These are phyloP conservation scores for Pachypanchax playfairii DNA, from an alignment of 2,113 vertebrate species.

Conservation along the genomic window DNA sequence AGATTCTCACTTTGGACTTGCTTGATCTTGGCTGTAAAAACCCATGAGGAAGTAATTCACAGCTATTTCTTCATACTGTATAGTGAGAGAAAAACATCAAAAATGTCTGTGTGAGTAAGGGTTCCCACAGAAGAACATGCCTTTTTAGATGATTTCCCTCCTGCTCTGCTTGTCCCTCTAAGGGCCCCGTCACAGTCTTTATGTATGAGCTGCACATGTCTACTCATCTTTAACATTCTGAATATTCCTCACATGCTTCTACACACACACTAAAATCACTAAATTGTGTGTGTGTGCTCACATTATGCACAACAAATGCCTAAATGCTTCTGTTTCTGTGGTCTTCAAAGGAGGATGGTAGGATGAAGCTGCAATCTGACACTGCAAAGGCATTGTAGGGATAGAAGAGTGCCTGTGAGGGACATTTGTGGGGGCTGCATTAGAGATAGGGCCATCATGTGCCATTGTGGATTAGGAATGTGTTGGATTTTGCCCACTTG, in stretches of 20 bases:
- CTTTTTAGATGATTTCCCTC: conserved; percentile 51
- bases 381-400: conserved; percentile 57
- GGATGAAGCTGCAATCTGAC: conserved; percentile 43
- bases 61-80: neutral
- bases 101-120: conserved; percentile 42
- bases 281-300: conserved; percentile 29
- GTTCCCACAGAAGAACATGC: conserved; percentile 45
- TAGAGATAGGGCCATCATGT: conserved; percentile 45
- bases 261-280: conserved; percentile 20
- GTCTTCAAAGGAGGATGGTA: conserved; percentile 39
- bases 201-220: conserved; percentile 56
- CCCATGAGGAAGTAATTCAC: conserved; percentile 4
- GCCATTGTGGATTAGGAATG: conserved; percentile 35
- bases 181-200: conserved; percentile 58
- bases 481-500: conserved; percentile 39
- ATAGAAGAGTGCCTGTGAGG: conserved; percentile 54
- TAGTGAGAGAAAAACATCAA: conserved; percentile 11
- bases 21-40: neutral
- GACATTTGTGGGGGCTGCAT: conserved; percentile 53
- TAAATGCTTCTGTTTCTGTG: conserved; percentile 44
- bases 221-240: conserved; percentile 61
- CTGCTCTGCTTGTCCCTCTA: conserved; percentile 62
- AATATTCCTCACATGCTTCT: conserved; percentile 46
- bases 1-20: neutral
- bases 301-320: conserved; percentile 65